Conservation (phyloP, 1,140 invertebrate species). For the Lamellibrachia luymesi region DNA sequence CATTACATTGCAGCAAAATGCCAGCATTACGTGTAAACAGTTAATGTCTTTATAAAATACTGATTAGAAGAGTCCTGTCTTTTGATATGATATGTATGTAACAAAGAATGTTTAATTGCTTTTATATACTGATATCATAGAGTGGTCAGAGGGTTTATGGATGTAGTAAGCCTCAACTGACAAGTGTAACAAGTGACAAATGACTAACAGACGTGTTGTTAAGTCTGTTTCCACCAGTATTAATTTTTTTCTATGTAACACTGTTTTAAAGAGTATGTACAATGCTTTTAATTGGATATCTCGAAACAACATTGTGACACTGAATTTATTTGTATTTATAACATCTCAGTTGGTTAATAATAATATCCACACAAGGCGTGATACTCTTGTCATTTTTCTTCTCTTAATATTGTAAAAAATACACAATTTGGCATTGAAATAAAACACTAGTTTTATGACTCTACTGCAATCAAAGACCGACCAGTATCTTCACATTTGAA, state of each 20-base stretch:
- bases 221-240: background rate
- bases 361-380: too few relatives aligned
- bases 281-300: background rate
- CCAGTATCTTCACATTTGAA: too few relatives aligned
- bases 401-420: too few relatives aligned
- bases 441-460: too few relatives aligned
- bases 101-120: background rate
- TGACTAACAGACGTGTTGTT: background rate
- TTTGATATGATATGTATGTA: background rate
- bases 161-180: background rate
- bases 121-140: background rate
- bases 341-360: too few relatives aligned
- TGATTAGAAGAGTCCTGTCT: background rate
- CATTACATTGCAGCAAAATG: background rate
- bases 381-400: too few relatives aligned
- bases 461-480: too few relatives aligned
- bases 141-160: background rate
- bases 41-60: background rate
- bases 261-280: too few relatives aligned
- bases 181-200: background rate
- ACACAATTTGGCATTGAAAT: too few relatives aligned
- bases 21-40: background rate
- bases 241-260: background rate
- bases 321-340: too few relatives aligned
- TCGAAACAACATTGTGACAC: too few relatives aligned